Base-by-base conservation (phyloP, 2,113 vertebrate genomes). In the Hiodon alosoides region DNA sequence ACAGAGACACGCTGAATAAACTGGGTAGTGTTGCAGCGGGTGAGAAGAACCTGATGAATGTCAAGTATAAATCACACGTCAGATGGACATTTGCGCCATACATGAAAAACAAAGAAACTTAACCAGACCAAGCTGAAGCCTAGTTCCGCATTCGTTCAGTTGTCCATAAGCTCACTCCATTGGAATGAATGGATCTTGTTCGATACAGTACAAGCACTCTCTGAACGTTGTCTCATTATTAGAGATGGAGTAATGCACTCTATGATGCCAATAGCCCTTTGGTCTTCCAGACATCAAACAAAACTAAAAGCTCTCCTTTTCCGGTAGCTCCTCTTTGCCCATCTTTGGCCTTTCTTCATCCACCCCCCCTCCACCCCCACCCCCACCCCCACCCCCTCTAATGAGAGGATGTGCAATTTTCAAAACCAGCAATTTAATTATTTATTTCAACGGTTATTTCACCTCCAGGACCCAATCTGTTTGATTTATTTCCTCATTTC, bases 401-500 rank as follows among this genome's bases (percentile, higher is more conserved):
- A 58, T 7, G 65, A 67, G 52, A 67, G 54, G 47, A n/a, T 14
- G 53, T 5, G 53, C 65, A 50, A 31, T 67, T 48, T 57, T 68
- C 67, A 17, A 72, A 81, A 74, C 59, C 4, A 47, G 14, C 51
- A 52, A 62, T 79, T 81, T 71, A 31, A n/a, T 71, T 71, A 70
- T 67, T 75, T 71, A 50, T 77, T 68, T 69, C 72, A 69, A 73
- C 59, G 72, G 78, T 71, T 74, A 57, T 65, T 71, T 73, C 74
- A 65, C 72, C 77, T 71, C n/a, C 66, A 67, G 77, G 72, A 76
- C 57, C 69, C 69, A 75, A 68, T 73, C 74, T 72, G 50, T 58
- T 76, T 80, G 81, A 82, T 76, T 75, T 77, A 82, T 82, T 70
- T 74, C 72, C 77, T 80, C 75, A 83, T 83, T 80, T 80, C 69